Evolutionary conservation across 2,888 invertebrate species (phyloP), one percentile per base, ranked within the genome.

Genomic region (Lepetodrilus schrolli): DNA sequence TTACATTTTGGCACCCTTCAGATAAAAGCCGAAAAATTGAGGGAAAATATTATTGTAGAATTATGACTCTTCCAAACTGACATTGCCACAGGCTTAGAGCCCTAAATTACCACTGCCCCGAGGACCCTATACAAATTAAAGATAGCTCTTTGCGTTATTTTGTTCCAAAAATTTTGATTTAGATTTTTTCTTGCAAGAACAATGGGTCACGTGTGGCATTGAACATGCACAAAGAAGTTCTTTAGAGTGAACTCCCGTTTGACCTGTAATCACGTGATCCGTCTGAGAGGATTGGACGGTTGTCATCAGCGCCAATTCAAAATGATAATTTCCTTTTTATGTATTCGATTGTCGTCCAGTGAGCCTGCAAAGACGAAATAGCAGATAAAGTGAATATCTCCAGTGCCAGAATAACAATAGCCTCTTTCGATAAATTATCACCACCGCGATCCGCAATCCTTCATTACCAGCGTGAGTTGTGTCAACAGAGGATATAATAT

Each of bases 271-370:
- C 58, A 58, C 58, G 58, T 58, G 58, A 26, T 34, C 34, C 17
- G 58, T 23, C 58, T 30, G 58, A 58, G 34, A 23, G 34, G 58
- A 58, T 58, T 58, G 58, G 30, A 58, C 34, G 58, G 30, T 26
- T 58, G 58, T 58, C 58, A 58, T 58, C 58, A 58, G 34, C 58
- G 26, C 17, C 58, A 58, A 58, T 58, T 58, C 30, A 30, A 58
- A 58, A 58, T 58, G 58, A 58, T 58, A 58, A 58, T 58, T 58
- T 58, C 58, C 43, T 43, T 43, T 58, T 58, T 58, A 58, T 58
- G 58, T 58, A 58, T 58, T 58, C 58, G 30, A 58, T 58, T 58
- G 58, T 58, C 58, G 30, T 7, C 58, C 34, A 17, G 58, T 30
- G n/a, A 58, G 58, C 30, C 58, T 30, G 58, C 26, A 30, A 58